phyloP scores from a whole-genome alignment of 2,888 invertebrate genomes.

The Theretra japonica region DNA sequence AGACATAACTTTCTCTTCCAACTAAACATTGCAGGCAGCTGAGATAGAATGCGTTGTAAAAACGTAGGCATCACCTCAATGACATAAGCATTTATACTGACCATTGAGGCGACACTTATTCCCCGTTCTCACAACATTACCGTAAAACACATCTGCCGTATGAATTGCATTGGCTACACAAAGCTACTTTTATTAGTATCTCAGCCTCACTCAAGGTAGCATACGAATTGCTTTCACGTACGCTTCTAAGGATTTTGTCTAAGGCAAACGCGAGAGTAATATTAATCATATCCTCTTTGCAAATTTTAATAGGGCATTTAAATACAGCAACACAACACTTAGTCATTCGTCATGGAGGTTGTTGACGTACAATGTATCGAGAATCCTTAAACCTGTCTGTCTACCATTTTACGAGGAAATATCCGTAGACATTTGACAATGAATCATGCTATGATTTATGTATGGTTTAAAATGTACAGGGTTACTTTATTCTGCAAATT shows the following conservation, averaged over 20 bases:
- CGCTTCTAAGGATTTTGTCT: conserved; percentile 42
- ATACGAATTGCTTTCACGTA: conserved; percentile 64
- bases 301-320: conserved; percentile 48
- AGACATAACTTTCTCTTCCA: conserved; percentile 24
- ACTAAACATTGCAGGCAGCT: conserved; percentile 10
- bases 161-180: conserved; percentile 39
- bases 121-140: conserved; percentile 35
- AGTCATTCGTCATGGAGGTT: conserved; percentile 49
- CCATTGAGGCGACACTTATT: conserved; percentile 30
- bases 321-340: conserved; percentile 37
- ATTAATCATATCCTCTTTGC: conserved; percentile 61
- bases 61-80: conserved; percentile 27
- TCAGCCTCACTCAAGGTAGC: conserved; percentile 47
- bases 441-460: conserved; percentile 11
- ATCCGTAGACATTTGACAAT: not conserved
- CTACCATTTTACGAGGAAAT: not conserved
- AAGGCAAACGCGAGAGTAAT: conserved; percentile 60
- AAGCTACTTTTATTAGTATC: conserved; percentile 42
- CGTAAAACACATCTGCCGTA: conserved; percentile 16
- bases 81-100: conserved; percentile 28
- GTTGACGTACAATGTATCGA: conserved; percentile 56
- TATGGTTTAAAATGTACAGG: not conserved
- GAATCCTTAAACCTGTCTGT: conserved; percentile 24
- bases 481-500: not conserved
- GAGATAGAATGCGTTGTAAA: conserved; percentile 30